Percentiles rank a stretch among this genome's conserved stretches.
These are phyloP conservation scores for Distichodus sexfasciatus DNA, from an alignment of 2,797 vertebrate species.

Conservation along the genomic window DNA sequence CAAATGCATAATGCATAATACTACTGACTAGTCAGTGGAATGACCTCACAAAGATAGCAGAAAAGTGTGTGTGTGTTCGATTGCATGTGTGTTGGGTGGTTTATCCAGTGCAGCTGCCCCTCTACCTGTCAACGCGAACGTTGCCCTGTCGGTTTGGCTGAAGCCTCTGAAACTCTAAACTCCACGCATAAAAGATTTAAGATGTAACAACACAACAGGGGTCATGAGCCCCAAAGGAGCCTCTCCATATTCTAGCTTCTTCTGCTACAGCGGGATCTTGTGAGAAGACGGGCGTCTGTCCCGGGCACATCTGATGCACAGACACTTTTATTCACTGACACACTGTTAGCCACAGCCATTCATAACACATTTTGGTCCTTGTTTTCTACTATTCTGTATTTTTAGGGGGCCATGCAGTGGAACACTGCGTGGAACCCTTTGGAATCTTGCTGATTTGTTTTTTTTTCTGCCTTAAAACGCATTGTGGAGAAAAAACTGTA, in stretches of 20 bases:
- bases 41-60: no score
- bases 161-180: conserved; percentile 34
- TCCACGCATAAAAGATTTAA: conserved; percentile 18
- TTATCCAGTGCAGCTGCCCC: conserved; percentile 41
- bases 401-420: no score
- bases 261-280: neutral
- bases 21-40: no score
- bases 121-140: conserved; percentile 32
- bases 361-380: neutral
- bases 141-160: conserved; percentile 21
- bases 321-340: neutral
- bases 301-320: neutral
- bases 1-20: no score
- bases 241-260: neutral
- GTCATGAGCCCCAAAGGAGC: neutral
- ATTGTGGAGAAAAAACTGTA: no score
- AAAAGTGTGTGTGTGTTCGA: conserved; percentile 33
- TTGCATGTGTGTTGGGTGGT: conserved; percentile 22
- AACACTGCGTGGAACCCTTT: no score
- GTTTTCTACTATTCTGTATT: no score
- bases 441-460: no score
- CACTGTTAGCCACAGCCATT: neutral
- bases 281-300: neutral
- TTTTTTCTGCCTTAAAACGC: no score
- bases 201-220: neutral